Conservation (phyloP, 2,113 vertebrate species). For the Alaudala cheleensis region DNA sequence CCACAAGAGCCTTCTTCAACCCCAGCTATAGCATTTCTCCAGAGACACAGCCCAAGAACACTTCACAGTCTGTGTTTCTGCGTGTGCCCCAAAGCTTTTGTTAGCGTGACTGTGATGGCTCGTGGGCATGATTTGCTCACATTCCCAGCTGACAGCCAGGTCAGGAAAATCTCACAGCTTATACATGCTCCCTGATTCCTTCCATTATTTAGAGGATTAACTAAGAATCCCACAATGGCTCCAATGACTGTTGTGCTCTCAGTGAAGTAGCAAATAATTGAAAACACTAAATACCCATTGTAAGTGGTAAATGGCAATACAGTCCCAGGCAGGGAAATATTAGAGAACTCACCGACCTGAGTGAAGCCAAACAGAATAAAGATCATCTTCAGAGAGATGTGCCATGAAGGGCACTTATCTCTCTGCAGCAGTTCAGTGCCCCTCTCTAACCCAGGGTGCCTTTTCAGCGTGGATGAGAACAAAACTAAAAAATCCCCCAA, state of each 20-base stretch:
- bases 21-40: background rate
- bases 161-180: background rate
- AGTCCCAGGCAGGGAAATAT: background rate
- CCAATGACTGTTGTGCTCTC: background rate
- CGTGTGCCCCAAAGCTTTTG: background rate
- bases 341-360: background rate
- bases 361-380: background rate
- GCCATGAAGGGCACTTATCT: background rate
- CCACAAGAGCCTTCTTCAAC: background rate
- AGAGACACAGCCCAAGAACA: background rate
- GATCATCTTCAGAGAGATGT: background rate
- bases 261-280: background rate
- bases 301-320: background rate
- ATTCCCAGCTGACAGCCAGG: constrained; percentile 8
- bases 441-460: background rate
- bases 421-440: background rate
- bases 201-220: background rate
- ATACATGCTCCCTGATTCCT: background rate
- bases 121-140: background rate
- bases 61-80: background rate
- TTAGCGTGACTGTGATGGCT: background rate
- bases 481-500: background rate
- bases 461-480: background rate
- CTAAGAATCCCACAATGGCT: background rate
- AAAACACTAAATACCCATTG: constrained; percentile 5